Conservation (phyloP, 2,113 vertebrate species). For the Lepidothrix coronata region DNA sequence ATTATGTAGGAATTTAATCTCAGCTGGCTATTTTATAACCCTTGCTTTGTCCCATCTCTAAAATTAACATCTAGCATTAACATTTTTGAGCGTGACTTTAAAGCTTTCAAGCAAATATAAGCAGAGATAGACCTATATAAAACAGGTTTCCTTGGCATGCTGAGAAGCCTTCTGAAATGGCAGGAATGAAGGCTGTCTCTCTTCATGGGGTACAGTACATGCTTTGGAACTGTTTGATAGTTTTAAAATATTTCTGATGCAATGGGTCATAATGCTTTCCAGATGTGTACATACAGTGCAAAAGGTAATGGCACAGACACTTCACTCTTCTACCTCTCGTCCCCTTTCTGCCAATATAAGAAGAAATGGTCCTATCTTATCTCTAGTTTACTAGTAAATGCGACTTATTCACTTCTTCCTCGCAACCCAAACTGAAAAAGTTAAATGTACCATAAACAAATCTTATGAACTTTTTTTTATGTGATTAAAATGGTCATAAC, state of each 20-base stretch:
- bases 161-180: conserved; percentile 64
- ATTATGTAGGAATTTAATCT: conserved; percentile 75
- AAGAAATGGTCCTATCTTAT: conserved; percentile 74
- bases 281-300: conserved; percentile 67
- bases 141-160: conserved; percentile 68
- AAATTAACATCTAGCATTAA: conserved; percentile 88
- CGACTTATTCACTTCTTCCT: conserved; percentile 63
- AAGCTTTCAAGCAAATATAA: conserved; percentile 61
- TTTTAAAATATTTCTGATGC: conserved; percentile 77
- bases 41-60: conserved; percentile 76
- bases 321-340: conserved; percentile 54
- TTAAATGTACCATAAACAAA: conserved; percentile 85
- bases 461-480: conserved; percentile 85
- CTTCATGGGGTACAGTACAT: conserved; percentile 61
- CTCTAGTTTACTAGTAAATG: conserved; percentile 84
- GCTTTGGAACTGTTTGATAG: conserved; percentile 74
- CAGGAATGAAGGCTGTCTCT: conserved; percentile 64
- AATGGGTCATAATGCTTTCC: conserved; percentile 72
- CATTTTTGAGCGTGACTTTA: conserved; percentile 79
- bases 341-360: neutral
- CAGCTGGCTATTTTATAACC: conserved; percentile 75
- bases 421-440: conserved; percentile 75
- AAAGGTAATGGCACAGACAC: conserved; percentile 65
- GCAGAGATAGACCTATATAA: conserved; percentile 62
- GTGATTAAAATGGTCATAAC: conserved; percentile 95